Evolutionary conservation across 1,140 invertebrate genomes (phyloP).

Genomic region (Hyles vespertilio): DNA sequence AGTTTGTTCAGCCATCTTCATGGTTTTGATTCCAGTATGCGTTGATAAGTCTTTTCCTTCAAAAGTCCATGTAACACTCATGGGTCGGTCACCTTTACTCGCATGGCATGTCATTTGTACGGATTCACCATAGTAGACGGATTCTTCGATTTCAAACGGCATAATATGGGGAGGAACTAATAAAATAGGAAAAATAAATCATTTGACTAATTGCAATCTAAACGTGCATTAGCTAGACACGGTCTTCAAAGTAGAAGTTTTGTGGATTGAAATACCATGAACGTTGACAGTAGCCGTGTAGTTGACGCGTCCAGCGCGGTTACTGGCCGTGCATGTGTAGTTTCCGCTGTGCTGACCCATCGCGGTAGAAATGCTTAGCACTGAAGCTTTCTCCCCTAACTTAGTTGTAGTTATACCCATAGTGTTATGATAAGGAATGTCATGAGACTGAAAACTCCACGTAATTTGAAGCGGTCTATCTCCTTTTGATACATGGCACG

Average conservation of each 20-base stretch:
- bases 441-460: conserved; percentile 84
- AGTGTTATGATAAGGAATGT: conserved; percentile 60
- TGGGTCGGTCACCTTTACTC: conserved; percentile 83
- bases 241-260: neutral
- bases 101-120: conserved; percentile 63
- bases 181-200: conserved; percentile 56
- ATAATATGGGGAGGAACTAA: conserved; percentile 84
- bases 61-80: conserved; percentile 84
- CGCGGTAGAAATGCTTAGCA: conserved; percentile 82
- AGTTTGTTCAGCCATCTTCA: conserved; percentile 79
- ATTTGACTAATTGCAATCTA: conserved; percentile 62
- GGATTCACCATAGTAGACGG: conserved; percentile 36
- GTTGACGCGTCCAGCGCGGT: conserved; percentile 79
- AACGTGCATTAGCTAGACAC: conserved; percentile 66
- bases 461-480: conserved; percentile 83
- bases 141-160: conserved; percentile 79
- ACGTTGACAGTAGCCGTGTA: conserved; percentile 79
- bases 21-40: conserved; percentile 73
- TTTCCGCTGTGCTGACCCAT: conserved; percentile 81
- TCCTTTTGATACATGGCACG: conserved; percentile 85
- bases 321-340: conserved; percentile 84
- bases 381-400: conserved; percentile 75
- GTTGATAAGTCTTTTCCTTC: conserved; percentile 77
- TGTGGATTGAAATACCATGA: conserved; percentile 74
- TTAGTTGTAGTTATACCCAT: conserved; percentile 73